Conservation (phyloP, 2,888 invertebrate species). For the Nyleta sp. region DNA sequence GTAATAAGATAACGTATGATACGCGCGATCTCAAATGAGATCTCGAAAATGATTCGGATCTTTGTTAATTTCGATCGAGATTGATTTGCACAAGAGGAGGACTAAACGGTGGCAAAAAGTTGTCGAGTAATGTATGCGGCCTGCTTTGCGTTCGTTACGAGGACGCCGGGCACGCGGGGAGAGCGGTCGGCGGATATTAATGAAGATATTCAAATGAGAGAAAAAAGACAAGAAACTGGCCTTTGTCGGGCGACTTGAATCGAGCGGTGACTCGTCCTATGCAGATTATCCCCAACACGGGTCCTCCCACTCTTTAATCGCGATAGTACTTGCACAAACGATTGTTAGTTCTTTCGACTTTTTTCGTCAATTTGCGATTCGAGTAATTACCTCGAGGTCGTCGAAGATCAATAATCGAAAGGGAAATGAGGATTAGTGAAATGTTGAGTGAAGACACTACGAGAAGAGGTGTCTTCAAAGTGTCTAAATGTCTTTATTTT, state of each 20-base stretch:
- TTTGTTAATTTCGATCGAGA: constrained; percentile 64
- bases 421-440: no score
- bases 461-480: no score
- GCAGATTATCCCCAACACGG: constrained; percentile 72
- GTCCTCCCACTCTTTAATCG: constrained; percentile 61
- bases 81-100: constrained; percentile 76
- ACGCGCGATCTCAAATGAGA: constrained; percentile 58
- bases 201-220: constrained; percentile 82
- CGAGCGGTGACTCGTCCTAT: constrained; percentile 78
- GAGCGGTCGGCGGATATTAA: constrained; percentile 75
- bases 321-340: constrained; percentile 51
- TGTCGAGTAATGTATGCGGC: constrained; percentile 76
- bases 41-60: constrained; percentile 59
- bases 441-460: no score
- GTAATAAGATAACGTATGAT: constrained; percentile 47
- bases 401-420: no score
- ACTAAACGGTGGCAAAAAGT: constrained; percentile 78
- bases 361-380: constrained; percentile 10
- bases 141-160: constrained; percentile 63
- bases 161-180: constrained; percentile 35
- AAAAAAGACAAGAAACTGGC: constrained; percentile 81
- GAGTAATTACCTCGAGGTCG: constrained; percentile 16
- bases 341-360: constrained; percentile 40
- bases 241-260: constrained; percentile 83
- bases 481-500: no score